Evolutionary conservation across 2,888 invertebrate species (phyloP).

Genomic region (Pseudococcus viburni): DNA sequence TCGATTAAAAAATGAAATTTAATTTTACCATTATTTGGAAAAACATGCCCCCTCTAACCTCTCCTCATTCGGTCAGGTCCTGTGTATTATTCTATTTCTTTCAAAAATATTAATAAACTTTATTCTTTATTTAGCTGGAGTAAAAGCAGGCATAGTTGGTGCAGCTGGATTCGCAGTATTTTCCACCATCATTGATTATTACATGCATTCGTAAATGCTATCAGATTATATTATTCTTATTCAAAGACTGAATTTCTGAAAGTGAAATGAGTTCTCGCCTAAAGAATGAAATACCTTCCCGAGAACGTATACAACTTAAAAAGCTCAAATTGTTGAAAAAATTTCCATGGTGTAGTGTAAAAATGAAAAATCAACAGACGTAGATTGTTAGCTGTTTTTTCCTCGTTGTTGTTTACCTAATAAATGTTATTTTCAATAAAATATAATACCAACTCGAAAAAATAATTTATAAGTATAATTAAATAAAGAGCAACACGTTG

Average conservation of each 20-base stretch:
- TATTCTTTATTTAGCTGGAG: conserved; percentile 68
- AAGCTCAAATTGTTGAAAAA: background rate
- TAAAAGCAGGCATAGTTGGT: conserved; percentile 91
- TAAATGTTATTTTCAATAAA: background rate
- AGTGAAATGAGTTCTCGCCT: background rate
- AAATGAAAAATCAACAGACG: background rate
- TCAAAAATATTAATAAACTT: background rate
- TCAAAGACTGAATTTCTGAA: background rate
- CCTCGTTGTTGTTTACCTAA: background rate
- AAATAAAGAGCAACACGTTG: background rate
- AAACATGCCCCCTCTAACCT: too few species aligned
- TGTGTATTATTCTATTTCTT: too few species aligned
- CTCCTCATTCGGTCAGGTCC: too few species aligned
- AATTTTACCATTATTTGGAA: too few species aligned
- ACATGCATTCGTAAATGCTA: conserved; percentile 77
- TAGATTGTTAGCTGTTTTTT: background rate
- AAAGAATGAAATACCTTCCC: background rate
- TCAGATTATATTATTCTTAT: background rate
- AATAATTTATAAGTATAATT: background rate
- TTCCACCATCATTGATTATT: conserved; percentile 96
- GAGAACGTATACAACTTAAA: background rate
- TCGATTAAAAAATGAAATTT: too few species aligned
- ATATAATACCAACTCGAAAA: background rate
- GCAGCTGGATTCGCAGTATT: conserved; percentile 98
- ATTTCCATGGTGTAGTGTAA: background rate